Conservation (phyloP, 2,888 invertebrate genomes). For the Caenorhabditis imperialis region DNA sequence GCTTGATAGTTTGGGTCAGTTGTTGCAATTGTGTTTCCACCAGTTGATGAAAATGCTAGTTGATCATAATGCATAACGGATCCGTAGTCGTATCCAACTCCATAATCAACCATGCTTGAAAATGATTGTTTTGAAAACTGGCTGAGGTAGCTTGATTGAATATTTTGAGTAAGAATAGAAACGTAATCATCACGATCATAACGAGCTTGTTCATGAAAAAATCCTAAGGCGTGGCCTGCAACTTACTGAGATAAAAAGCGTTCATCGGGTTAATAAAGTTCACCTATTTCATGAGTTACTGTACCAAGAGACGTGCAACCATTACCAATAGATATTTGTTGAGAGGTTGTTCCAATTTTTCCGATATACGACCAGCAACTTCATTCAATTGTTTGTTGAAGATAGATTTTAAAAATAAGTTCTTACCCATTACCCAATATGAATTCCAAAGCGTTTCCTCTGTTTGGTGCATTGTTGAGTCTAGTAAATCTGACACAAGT, state of each 20-base stretch:
- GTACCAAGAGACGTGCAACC: conserved; percentile 74
- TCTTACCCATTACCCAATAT: conserved; percentile 64
- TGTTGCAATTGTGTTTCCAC: conserved; percentile 65
- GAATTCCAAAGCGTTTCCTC: conserved; percentile 59
- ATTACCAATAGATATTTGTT: conserved; percentile 72
- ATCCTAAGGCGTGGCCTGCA: conserved; percentile 75
- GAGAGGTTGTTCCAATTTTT: conserved; percentile 55
- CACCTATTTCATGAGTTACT: conserved; percentile 76
- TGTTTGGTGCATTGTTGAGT: conserved; percentile 23
- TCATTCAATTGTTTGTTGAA: neutral
- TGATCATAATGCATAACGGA: conserved; percentile 77
- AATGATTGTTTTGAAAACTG: conserved; percentile 71
- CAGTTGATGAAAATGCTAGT: conserved; percentile 63
- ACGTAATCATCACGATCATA: conserved; percentile 74
- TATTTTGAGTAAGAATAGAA: conserved; percentile 65
- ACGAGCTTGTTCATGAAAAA: conserved; percentile 76
- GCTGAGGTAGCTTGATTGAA: conserved; percentile 54
- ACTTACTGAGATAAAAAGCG: neutral
- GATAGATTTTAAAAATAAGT: conserved; percentile 6
- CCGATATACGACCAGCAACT: conserved; percentile 77
- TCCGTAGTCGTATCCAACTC: conserved; percentile 73
- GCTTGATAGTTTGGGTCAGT: conserved; percentile 71
- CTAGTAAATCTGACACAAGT: conserved; percentile 72
- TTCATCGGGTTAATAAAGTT: neutral
- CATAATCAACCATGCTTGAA: conserved; percentile 66